Conservation (phyloP, 2,113 vertebrate species). For the Burhinus bistriatus region DNA sequence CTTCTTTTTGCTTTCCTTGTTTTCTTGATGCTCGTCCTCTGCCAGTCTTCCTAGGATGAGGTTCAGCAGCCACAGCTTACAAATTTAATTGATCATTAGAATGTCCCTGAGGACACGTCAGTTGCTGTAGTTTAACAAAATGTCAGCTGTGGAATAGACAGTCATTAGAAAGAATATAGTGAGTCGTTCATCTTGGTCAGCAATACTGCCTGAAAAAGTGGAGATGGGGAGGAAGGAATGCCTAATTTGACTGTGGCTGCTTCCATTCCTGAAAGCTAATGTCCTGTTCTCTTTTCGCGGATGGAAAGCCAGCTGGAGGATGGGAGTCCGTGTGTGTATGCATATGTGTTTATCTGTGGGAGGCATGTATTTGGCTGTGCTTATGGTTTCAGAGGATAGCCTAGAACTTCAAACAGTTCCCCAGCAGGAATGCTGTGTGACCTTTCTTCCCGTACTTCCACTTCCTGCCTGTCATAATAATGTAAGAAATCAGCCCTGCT, state of each 20-base stretch:
- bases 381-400: not conserved
- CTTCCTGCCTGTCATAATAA: not conserved
- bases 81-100: slow-evolving; percentile 13
- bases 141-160: not conserved
- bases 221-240: not conserved
- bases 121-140: not conserved
- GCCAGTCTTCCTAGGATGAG: not conserved
- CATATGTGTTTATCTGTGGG: rapidly evolving
- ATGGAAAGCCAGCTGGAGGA: not conserved
- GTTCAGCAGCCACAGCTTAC: not conserved
- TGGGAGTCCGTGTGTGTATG: not conserved
- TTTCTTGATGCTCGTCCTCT: not conserved
- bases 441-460: not conserved
- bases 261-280: not conserved
- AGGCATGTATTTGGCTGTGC: not conserved
- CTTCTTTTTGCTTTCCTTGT: not conserved
- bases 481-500: not conserved
- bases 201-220: not conserved
- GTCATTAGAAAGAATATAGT: not conserved
- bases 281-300: not conserved
- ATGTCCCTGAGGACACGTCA: slow-evolving; percentile 15
- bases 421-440: not conserved
- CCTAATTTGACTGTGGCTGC: not conserved
- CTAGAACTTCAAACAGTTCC: not conserved
- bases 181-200: not conserved